Conservation (phyloP, 2,113 vertebrate genomes). For the Poeciliopsis turrubarensis region DNA sequence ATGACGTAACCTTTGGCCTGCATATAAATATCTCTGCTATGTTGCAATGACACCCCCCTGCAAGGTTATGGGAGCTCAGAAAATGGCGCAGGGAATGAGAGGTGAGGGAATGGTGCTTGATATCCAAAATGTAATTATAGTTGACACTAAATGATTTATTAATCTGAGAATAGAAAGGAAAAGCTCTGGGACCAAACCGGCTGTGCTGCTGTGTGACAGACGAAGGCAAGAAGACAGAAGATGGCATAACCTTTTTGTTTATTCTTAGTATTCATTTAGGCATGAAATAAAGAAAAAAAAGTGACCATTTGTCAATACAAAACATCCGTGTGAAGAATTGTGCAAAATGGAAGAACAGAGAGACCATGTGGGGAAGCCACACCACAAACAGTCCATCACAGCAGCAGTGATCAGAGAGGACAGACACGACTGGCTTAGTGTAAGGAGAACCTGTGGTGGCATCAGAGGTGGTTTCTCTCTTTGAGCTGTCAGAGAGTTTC, state of each 20-base stretch:
- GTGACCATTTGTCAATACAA: slow-evolving; percentile 58
- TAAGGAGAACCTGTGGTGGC: slow-evolving; percentile 47
- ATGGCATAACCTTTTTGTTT: slow-evolving; percentile 65
- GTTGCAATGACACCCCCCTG: slow-evolving; percentile 30
- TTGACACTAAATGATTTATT: slow-evolving; percentile 46
- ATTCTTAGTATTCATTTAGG: slow-evolving; percentile 75
- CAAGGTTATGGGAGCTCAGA: slow-evolving; percentile 42
- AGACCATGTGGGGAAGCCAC: slow-evolving; percentile 55
- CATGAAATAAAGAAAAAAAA: slow-evolving; percentile 73
- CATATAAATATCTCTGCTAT: slow-evolving; percentile 66
- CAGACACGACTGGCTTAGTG: slow-evolving; percentile 57
- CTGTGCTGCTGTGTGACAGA: not conserved
- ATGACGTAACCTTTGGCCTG: slow-evolving; percentile 52
- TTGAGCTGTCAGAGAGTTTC: slow-evolving; percentile 33
- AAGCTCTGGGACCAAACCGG: slow-evolving; percentile 8
- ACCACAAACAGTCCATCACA: slow-evolving; percentile 53
- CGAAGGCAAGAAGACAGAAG: slow-evolving; percentile 16
- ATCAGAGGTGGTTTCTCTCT: slow-evolving; percentile 23
- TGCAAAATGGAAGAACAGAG: slow-evolving; percentile 72
- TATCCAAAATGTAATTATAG: slow-evolving; percentile 31
- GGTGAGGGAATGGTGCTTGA: slow-evolving; percentile 28
- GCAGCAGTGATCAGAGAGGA: slow-evolving; percentile 57
- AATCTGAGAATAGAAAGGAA: slow-evolving; percentile 26
- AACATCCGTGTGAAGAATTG: slow-evolving; percentile 74
- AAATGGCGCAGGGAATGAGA: not conserved